Conservation (phyloP, 2,113 vertebrate species). For the Myiopsitta monachus region DNA sequence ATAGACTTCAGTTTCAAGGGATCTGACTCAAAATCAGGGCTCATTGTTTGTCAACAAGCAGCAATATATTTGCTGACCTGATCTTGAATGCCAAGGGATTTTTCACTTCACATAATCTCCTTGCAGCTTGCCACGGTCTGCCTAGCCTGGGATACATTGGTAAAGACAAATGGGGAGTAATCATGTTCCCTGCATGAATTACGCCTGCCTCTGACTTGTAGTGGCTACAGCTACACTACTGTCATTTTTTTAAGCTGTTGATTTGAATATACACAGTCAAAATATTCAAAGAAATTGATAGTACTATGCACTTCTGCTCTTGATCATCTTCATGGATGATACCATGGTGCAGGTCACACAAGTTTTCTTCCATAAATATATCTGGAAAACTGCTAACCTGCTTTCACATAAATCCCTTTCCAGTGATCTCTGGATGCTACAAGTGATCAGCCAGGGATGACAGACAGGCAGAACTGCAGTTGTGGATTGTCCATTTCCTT, state of each 20-base stretch:
- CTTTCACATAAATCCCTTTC: background rate
- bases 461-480: background rate
- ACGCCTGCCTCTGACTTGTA: background rate
- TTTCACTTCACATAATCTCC: background rate
- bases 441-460: background rate
- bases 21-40: background rate
- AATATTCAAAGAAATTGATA: background rate
- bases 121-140: background rate
- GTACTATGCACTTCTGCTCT: background rate
- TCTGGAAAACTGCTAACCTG: background rate
- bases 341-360: background rate
- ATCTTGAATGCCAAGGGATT: background rate
- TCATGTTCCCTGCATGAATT: accelerated
- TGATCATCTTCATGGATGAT: background rate
- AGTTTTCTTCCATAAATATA: background rate
- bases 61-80: background rate
- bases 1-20: background rate
- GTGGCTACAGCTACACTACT: background rate
- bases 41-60: background rate
- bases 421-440: background rate
- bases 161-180: background rate
- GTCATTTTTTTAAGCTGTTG: background rate
- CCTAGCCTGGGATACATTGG: background rate
- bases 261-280: background rate
- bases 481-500: background rate